phyloP scores from a whole-genome alignment of 2,888 invertebrate genomes.

The Prenolepis imparis region DNA sequence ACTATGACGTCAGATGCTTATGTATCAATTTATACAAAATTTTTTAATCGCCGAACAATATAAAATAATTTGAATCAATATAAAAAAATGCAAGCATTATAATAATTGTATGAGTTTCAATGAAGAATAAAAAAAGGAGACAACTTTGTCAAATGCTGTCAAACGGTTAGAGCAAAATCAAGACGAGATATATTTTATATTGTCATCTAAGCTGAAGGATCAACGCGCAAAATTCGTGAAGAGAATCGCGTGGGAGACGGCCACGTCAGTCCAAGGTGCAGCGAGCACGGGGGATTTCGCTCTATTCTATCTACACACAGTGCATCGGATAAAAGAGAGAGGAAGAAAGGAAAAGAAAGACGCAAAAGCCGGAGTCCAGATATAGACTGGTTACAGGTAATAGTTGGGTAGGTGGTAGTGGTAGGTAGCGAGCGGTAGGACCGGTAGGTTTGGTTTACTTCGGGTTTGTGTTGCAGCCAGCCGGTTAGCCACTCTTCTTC shows the following conservation, averaged over 20 bases:
- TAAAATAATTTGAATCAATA: not conserved
- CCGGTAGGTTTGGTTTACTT: slow-evolving; percentile 80
- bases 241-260: slow-evolving; percentile 14
- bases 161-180: not conserved
- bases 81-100: not conserved
- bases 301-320: slow-evolving; percentile 61
- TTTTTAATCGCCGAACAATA: not conserved
- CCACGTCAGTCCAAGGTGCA: slow-evolving; percentile 30
- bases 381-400: slow-evolving; percentile 73
- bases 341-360: slow-evolving; percentile 3
- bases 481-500: slow-evolving; percentile 72
- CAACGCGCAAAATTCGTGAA: not conserved
- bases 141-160: not conserved
- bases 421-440: slow-evolving; percentile 75
- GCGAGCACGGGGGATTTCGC: slow-evolving; percentile 63
- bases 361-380: slow-evolving; percentile 58
- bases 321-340: slow-evolving; percentile 58
- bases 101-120: not conserved
- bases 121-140: not conserved
- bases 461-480: slow-evolving; percentile 74
- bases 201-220: not conserved
- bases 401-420: slow-evolving; percentile 73
- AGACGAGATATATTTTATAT: not conserved
- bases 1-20: not conserved
- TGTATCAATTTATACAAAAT: slow-evolving; percentile 2